Conservation (phyloP, 2,113 vertebrate species). For the Oncorhynchus keta region DNA sequence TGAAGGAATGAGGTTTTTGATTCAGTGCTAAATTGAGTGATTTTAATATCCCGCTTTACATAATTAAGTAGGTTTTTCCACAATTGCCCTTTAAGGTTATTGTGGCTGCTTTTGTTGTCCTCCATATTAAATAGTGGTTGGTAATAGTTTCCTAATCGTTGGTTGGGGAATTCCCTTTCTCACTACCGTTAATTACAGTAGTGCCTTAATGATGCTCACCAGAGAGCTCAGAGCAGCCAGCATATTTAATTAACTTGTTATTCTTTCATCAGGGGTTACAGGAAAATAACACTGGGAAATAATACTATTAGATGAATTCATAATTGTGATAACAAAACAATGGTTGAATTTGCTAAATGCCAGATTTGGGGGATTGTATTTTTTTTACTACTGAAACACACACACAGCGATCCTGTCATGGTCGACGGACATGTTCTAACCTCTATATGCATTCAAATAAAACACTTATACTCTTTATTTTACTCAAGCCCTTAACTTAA, state of each 20-base stretch:
- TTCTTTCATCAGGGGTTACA: constrained; percentile 80
- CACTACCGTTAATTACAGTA: constrained; percentile 89
- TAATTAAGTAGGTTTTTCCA: constrained; percentile 1
- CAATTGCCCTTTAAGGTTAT: constrained; percentile 87
- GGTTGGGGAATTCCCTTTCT: constrained; percentile 87
- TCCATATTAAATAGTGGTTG: constrained; percentile 86
- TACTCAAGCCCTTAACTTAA: background rate
- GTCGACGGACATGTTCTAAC: background rate
- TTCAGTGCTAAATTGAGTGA: no score
- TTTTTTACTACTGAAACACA: background rate
- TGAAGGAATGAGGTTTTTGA: background rate
- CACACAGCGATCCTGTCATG: background rate
- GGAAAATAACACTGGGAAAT: background rate
- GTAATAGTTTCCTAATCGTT: constrained; percentile 87
- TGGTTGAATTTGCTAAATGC: background rate
- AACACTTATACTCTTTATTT: background rate
- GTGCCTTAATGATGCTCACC: constrained; percentile 88
- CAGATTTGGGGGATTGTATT: background rate
- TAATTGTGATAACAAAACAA: background rate
- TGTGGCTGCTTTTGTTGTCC: constrained; percentile 89
- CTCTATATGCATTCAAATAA: background rate
- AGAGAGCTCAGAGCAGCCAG: constrained; percentile 79
- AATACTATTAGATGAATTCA: background rate
- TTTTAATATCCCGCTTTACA: background rate
- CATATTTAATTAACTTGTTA: constrained; percentile 87